Conservation (phyloP, 2,888 invertebrate species). For the Diachrysia chrysitis region DNA sequence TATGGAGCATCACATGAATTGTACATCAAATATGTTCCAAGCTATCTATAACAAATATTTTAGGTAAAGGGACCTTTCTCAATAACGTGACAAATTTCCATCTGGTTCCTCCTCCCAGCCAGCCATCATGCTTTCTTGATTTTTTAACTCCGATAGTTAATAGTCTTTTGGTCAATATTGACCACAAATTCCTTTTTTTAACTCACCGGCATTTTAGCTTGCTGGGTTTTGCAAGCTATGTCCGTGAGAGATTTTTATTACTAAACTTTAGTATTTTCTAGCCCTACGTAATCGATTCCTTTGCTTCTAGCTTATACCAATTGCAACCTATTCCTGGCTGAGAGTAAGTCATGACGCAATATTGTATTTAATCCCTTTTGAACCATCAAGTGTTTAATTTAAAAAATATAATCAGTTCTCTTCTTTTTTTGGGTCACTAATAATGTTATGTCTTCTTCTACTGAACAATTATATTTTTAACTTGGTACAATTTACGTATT, state of each 20-base stretch:
- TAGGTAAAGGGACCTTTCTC: too few relatives aligned
- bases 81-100: too few relatives aligned
- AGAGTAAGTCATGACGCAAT: too few relatives aligned
- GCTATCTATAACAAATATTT: too few relatives aligned
- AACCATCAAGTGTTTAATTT: too few relatives aligned
- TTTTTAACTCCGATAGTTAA: neutral
- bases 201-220: slow-evolving; percentile 13
- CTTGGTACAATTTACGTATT: neutral
- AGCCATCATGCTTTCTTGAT: neutral
- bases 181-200: neutral
- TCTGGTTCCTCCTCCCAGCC: too few relatives aligned
- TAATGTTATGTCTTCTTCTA: too few relatives aligned
- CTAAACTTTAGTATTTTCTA: neutral
- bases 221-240: slow-evolving; percentile 17
- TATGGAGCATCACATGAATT: too few relatives aligned
- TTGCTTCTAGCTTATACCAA: neutral
- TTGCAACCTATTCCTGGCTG: neutral
- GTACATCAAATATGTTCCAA: too few relatives aligned
- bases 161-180: neutral
- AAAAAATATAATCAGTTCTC: neutral
- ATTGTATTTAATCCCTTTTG: too few relatives aligned
- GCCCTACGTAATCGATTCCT: neutral
- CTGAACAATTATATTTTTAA: too few relatives aligned
- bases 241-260: neutral
- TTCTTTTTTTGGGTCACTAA: too few relatives aligned